A percentile compares a stretch with the other conserved stretches of the same genome.
Evolutionary conservation across 2,888 invertebrate species (phyloP).

Genomic region (Apomyelois bistriatella): DNA sequence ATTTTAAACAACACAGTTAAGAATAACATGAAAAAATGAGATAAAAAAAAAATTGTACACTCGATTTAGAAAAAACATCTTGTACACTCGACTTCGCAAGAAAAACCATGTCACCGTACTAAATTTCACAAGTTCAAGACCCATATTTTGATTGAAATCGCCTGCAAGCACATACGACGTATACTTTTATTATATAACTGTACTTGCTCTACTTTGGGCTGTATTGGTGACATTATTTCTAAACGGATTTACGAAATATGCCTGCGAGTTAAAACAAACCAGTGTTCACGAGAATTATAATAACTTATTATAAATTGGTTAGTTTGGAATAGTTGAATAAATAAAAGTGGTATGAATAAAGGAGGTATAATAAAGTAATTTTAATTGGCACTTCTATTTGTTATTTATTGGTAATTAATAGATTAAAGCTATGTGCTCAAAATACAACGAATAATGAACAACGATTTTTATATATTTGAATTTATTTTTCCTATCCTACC

Average conservation of each 20-base stretch:
- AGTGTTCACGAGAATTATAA: neutral
- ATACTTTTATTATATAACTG: neutral
- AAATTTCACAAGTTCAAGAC: conserved; percentile 3
- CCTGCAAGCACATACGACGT: neutral
- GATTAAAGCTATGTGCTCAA: too few relatives aligned
- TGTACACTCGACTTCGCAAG: neutral
- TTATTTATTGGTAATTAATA: too few relatives aligned
- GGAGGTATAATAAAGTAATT: too few relatives aligned
- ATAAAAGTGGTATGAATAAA: too few relatives aligned
- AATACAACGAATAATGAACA: too few relatives aligned
- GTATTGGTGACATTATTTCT: conserved; percentile 9
- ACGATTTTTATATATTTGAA: too few relatives aligned
- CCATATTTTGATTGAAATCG: neutral
- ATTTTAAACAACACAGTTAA: too few relatives aligned
- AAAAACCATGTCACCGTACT: neutral
- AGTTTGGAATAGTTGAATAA: neutral
- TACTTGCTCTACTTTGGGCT: conserved; percentile 5
- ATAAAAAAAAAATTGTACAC: neutral
- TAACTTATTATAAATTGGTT: neutral
- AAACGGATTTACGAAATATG: conserved; percentile 1
- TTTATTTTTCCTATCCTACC: too few relatives aligned
- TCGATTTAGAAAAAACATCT: neutral
- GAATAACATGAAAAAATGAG: too few relatives aligned
- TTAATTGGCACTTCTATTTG: too few relatives aligned
- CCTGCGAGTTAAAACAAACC: neutral